These are phyloP conservation scores for Bugulina stolonifera DNA, from an alignment of 2,888 invertebrate species.

Conservation along the genomic window DNA sequence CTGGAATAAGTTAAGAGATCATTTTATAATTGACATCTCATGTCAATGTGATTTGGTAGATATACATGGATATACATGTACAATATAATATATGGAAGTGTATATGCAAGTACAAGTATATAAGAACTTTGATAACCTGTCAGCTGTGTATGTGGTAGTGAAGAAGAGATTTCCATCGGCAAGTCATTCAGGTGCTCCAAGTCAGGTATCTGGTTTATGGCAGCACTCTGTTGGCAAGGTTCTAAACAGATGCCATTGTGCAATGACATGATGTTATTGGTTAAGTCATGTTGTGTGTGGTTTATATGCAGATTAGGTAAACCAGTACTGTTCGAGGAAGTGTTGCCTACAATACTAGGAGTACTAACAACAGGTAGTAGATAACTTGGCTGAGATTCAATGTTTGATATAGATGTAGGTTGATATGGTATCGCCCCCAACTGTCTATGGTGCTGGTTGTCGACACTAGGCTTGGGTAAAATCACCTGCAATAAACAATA, in stretches of 20 bases:
- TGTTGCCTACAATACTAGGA: neutral
- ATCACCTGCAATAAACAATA: neutral
- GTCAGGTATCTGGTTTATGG: neutral
- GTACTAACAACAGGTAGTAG: neutral
- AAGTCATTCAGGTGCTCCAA: neutral
- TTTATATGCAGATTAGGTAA: too few species aligned
- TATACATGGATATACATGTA: too few species aligned
- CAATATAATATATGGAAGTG: too few species aligned
- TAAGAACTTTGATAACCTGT: too few species aligned
- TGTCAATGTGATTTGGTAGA: too few species aligned
- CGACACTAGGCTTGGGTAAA: neutral
- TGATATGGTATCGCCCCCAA: neutral
- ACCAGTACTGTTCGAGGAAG: neutral
- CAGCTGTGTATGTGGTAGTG: neutral
- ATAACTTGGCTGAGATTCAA: neutral
- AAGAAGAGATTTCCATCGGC: neutral
- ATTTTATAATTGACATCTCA: too few species aligned
- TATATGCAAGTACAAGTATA: too few species aligned
- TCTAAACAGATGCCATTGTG: neutral
- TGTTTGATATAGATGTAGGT: neutral
- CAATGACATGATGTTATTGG: neutral
- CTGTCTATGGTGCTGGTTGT: neutral
- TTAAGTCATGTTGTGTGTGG: neutral
- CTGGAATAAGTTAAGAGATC: too few species aligned
- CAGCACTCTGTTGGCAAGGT: neutral